Conservation (phyloP, 37 sponge, comb jelly and placozoan species). For the Cladorhizidae sp. region DNA sequence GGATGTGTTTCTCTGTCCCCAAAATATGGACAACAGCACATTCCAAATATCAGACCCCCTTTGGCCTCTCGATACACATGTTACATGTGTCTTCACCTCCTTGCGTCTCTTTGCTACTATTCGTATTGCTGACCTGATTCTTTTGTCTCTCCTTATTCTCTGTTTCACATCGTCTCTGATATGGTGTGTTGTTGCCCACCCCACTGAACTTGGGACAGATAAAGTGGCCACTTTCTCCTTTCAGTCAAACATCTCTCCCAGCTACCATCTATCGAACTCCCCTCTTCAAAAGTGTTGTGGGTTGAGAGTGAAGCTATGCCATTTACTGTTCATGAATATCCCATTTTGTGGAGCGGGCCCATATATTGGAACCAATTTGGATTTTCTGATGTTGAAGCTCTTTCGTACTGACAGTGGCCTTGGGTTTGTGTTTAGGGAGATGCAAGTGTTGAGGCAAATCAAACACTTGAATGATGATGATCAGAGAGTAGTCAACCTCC, state of each 20-base stretch:
- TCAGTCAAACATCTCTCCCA: constrained; percentile 28
- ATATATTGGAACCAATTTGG: constrained; percentile 46
- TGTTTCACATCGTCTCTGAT: constrained; percentile 39
- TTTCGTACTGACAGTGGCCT: constrained; percentile 61
- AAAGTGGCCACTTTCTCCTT: constrained; percentile 52
- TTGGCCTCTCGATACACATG: constrained; percentile 36
- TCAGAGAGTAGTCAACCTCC: constrained; percentile 17
- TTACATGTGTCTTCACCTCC: constrained; percentile 62
- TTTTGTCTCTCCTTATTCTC: constrained; percentile 31
- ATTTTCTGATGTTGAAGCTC: constrained; percentile 52
- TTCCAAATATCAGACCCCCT: not conserved
- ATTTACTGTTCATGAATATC: constrained; percentile 7
- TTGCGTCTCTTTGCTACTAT: constrained; percentile 49
- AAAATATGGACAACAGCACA: not conserved
- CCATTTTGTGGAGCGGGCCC: constrained; percentile 24
- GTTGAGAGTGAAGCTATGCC: not conserved
- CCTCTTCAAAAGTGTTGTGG: not conserved
- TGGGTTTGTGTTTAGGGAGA: constrained; percentile 39
- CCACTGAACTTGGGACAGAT: constrained; percentile 39
- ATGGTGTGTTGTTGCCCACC: constrained; percentile 47
- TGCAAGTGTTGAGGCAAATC: constrained; percentile 39
- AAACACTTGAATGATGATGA: constrained; percentile 41
- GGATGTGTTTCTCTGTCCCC: constrained; percentile 57
- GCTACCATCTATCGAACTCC: constrained; percentile 35
- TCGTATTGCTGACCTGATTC: constrained; percentile 50